Base-by-base conservation (phyloP, 2,888 invertebrate species). In the Chrysolina haemoptera region DNA sequence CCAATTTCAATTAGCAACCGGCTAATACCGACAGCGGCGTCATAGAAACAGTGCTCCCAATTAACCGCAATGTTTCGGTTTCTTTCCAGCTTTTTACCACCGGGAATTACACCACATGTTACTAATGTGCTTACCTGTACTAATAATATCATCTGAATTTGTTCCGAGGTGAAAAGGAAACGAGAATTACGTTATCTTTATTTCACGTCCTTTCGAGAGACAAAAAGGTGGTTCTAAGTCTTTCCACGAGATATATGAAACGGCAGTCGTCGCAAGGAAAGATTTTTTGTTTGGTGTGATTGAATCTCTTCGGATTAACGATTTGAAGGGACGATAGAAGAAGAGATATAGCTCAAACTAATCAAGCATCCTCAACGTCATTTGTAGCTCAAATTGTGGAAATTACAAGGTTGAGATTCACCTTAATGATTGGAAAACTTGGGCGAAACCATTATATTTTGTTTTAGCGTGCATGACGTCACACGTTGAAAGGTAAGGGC, bases 41-140 rank as follows among this genome's bases (percentile, higher is more conserved):
- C 35, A 70, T 67, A 55, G 16, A 67, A 62, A 48, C 62, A 65
- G 67, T 62, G 63, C 62, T 66, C 62, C 65, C 65, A 73, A 69
- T 70, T 70, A 50, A 59, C 73, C 66, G 16, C 62, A 50, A 66
- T 70, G 62, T 74, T 66, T 62, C 63, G 35, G 67, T 50, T 74
- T 70, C 67, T 70, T 70, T 74, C 27, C 55, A 66, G 55, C 53
- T n/a, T 62, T 70, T 73, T 62, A 70, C 62, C 67, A 70, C 62
- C 70, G 74, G 66, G 74, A 74, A 74, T 70, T 63, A 63, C 67
- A 43, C 62, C 74, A 70, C 53, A 53, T 74, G 74, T 62, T 67
- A 22, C 50, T 70, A 73, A 70, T 69, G 73, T 50, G 62, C 65
- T 62, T 65, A 70, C 74, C 67, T 70, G 70, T 53, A 43, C 67